Conservation (phyloP, 35 echinoderm and acorn worm species). For the Lytechinus variegatus region DNA sequence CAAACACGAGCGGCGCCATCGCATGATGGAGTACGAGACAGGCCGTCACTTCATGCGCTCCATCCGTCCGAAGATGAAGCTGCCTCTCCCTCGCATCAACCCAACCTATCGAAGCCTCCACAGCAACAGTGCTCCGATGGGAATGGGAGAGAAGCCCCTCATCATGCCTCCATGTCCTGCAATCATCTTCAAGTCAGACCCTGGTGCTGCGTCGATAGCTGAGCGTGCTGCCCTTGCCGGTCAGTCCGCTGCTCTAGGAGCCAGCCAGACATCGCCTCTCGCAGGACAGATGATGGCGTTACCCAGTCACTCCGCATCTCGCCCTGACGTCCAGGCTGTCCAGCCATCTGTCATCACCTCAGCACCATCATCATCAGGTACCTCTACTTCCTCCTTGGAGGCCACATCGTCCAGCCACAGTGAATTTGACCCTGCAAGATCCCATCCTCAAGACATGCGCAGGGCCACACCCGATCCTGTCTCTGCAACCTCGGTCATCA, state of each 20-base stretch:
- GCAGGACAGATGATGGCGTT: constrained; percentile 23
- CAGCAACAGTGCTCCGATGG: neutral
- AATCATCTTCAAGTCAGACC: constrained; percentile 49
- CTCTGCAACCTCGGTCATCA: constrained; percentile 27
- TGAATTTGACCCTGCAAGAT: neutral
- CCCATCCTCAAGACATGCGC: neutral
- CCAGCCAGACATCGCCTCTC: constrained; percentile 36
- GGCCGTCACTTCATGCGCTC: constrained; percentile 65
- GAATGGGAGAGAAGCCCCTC: neutral
- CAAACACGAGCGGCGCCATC: constrained; percentile 92
- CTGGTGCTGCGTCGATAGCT: constrained; percentile 30
- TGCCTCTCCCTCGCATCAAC: constrained; percentile 36
- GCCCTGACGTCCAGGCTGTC: constrained; percentile 40
- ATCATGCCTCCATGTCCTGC: constrained; percentile 36
- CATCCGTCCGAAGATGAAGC: constrained; percentile 61
- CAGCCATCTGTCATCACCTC: constrained; percentile 46
- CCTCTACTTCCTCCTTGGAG: neutral
- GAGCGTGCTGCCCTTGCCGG: constrained; percentile 22
- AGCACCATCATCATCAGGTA: constrained; percentile 10
- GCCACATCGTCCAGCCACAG: neutral
- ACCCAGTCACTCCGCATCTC: neutral
- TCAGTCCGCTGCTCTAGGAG: constrained; percentile 22
- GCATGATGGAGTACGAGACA: constrained; percentile 91
- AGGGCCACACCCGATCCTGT: neutral
- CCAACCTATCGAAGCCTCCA: constrained; percentile 34